Evolutionary conservation across 2,113 vertebrate genomes (phyloP), one percentile per base, ranked within the genome.

Genomic region (Felis chaus): DNA sequence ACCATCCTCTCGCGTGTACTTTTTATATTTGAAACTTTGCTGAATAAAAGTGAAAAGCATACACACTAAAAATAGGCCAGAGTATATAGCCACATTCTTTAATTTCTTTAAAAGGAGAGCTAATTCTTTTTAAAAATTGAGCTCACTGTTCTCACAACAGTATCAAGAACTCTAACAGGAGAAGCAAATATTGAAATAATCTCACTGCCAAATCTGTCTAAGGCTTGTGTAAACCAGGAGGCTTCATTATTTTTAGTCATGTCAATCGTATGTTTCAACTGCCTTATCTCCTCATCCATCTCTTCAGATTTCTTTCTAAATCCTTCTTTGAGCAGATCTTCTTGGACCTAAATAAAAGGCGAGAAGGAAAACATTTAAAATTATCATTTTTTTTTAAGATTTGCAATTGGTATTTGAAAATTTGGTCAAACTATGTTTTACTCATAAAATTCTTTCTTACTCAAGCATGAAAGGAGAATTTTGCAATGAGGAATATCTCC

Each of bases 91-190:
- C 18, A 69, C 1, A 7, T 14, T 80, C 18, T 85, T 13, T 63
- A 55, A 87, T 53, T 84, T 79, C 14, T 53, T 94, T 53, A 57
- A 85, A 27, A 86, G 23, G 2, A 85, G 18, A 91, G 4, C 45
- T 92, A 39, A 25, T 80, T 66, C 1, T 29, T 31, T 41, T n/a
- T 61, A 31, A 94, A 68, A 2, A 80, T 1, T 2, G 18, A 74
- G 2, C 0, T 2, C 4, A 95, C 0, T 0, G 55, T 66, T 5
- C 0, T 57, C 27, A 71, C 0, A 88, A 15, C 0, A 1, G 1
- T 0, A 55, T 5, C 27, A 66, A 93, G 0, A 69, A 50, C 7
- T 53, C 25, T 53, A 78, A 1, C 18, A 33, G 89, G 50, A 68
- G 0, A 1, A 85, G 0, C 1, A 3, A 95, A 0, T 8, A 86